Evolutionary conservation across 1,140 invertebrate genomes (phyloP).

Genomic region (Leptinotarsa lineolata): DNA sequence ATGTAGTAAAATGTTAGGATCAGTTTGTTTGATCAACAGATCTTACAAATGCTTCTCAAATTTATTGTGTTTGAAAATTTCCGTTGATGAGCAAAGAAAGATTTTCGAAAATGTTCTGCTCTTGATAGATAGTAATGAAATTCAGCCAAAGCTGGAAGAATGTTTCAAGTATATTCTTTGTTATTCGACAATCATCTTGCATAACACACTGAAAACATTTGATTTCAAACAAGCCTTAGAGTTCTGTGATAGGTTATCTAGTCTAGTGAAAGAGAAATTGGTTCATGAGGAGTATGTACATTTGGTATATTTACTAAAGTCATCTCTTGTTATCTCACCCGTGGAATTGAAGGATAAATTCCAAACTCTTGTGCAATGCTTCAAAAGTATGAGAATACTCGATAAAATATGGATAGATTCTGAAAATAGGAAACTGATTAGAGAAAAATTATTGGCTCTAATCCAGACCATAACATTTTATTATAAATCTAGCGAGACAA

Average conservation of each 20-base stretch:
- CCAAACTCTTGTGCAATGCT: neutral
- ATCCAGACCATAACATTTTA: neutral
- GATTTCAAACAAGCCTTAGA: constrained; percentile 14
- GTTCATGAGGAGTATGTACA: neutral
- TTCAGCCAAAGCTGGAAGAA: neutral
- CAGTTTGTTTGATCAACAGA: neutral
- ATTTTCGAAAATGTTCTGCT: constrained; percentile 8
- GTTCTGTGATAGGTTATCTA: neutral
- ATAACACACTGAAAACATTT: constrained; percentile 9
- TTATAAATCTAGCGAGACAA: neutral
- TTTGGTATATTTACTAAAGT: neutral
- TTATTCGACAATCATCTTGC: neutral
- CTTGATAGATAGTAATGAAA: neutral
- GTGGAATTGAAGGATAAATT: neutral
- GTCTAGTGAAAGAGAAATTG: neutral
- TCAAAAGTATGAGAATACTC: constrained; percentile 10
- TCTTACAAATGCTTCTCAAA: constrained; percentile 14
- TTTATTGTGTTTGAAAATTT: neutral
- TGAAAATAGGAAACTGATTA: neutral
- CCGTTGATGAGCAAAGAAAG: neutral
- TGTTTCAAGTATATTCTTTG: constrained; percentile 4
- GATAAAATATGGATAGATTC: neutral
- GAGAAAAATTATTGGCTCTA: constrained; percentile 11
- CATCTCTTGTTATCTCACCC: neutral
- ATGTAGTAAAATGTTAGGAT: neutral